phyloP scores from a whole-genome alignment of 2,797 vertebrate species.

The Jordanella pulchra region DNA sequence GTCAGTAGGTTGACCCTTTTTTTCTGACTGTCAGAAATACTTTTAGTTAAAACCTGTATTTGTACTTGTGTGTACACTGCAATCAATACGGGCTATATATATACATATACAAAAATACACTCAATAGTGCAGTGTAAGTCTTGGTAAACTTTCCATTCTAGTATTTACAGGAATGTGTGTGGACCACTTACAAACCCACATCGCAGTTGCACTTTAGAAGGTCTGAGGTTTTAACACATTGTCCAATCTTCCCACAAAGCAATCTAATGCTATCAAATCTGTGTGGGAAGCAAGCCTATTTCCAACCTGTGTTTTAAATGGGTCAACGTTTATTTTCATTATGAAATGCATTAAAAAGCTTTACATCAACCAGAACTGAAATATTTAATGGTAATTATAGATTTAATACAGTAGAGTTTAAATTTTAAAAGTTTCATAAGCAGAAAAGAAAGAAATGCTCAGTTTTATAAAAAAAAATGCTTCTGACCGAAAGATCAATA shows the following conservation, averaged over 20 bases:
- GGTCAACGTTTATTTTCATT: neutral
- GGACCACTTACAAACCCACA: neutral
- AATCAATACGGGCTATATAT: too few species aligned
- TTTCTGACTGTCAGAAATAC: slow-evolving; percentile 5
- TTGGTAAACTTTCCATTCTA: neutral
- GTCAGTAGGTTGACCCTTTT: slow-evolving; percentile 12
- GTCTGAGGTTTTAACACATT: neutral
- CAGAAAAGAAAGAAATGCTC: neutral
- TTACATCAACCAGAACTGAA: neutral
- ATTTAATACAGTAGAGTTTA: neutral
- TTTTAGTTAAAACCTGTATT: slow-evolving; percentile 12
- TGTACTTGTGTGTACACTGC: neutral
- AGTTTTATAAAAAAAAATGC: neutral
- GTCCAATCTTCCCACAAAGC: neutral
- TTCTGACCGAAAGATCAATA: neutral
- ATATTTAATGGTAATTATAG: neutral
- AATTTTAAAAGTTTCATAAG: neutral
- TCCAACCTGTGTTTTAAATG: neutral
- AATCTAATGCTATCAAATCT: neutral
- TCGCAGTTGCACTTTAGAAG: neutral
- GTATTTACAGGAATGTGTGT: neutral
- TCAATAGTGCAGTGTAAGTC: neutral
- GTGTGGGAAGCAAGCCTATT: neutral
- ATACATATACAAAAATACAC: too few species aligned
- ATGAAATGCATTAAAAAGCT: neutral